Percentiles rank a stretch among this genome's conserved stretches.
Evolutionary conservation across 2,888 invertebrate genomes (phyloP).

Genomic region (Apamea monoglypha): DNA sequence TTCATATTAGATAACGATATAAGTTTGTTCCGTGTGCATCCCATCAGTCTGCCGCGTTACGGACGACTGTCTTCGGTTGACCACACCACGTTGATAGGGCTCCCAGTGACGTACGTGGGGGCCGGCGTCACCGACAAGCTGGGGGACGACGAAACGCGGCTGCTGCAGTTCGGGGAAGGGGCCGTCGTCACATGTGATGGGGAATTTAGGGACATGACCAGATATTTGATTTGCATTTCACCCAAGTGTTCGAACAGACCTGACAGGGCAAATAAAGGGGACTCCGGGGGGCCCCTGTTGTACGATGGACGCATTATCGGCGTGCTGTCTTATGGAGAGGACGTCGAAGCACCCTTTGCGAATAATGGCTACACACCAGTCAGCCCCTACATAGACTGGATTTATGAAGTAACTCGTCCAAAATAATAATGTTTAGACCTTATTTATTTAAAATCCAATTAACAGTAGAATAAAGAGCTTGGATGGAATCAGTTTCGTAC

Average conservation of each 20-base stretch:
- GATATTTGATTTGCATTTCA: conserved; percentile 12
- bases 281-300: conserved; percentile 6
- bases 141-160: conserved; percentile 1
- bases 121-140: conserved; percentile 1
- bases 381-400: conserved; percentile 6
- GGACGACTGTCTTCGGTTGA: conserved; percentile 9
- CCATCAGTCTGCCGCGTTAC: neutral
- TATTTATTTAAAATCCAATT: neutral
- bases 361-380: neutral
- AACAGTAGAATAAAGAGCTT: neutral
- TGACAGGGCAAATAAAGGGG: neutral
- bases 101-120: conserved; percentile 31
- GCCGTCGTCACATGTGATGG: conserved; percentile 6
- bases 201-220: neutral
- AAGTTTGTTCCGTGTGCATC: conserved; percentile 3
- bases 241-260: neutral
- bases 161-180: conserved; percentile 21
- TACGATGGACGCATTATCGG: neutral
- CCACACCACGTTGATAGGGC: conserved; percentile 21
- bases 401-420: neutral
- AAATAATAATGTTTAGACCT: neutral
- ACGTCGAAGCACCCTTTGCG: accelerated
- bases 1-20: neutral
- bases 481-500: neutral
- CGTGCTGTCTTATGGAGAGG: neutral